Base-by-base conservation (phyloP, 2,113 vertebrate species). In the Poecile atricapillus region DNA sequence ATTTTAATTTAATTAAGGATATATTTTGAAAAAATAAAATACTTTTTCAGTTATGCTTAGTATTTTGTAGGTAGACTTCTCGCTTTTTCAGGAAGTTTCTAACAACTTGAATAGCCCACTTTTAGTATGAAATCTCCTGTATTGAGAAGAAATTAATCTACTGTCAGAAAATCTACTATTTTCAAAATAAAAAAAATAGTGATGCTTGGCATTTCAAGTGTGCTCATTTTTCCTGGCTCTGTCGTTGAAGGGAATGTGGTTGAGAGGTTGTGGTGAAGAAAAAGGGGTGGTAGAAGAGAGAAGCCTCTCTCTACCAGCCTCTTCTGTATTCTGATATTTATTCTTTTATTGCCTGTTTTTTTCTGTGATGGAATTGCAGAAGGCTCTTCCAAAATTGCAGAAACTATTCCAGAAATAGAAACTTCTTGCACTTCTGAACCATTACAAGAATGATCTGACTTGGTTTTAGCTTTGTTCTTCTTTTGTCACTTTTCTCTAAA, bases 211-310 rank as follows among this genome's bases (percentile, higher is more conserved):
- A 91, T 96, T 97, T 95, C 90, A 96, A 87, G 86, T 90, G 52
- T 93, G 83, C 92, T 97, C 35, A 68, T 97, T 97, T 96, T 98
- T 84, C 76, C 53, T 94, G 82, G 52, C 77, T 95, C 89, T 95
- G 27, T 90, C 73, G 27, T 87, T 96, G 92, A 87, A 97, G 74
- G 96, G 91, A 96, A 90, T 89, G 87, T 89, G 70, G 17, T 87
- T 87, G 73, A 83, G 87, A 83, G 49, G 24, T 27, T 65, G 74
- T 5, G 2, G 30, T 77, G 71, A 87, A 85, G 55, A 58, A 92
- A 73, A 83, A 83, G 5, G 13, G 5, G 6, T 2, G 0, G 10
- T 47, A 43, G 60, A 55, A 90, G 69, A 90, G 69, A 95, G 44
- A 58, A 55, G 46, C 25, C 9, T 69, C 24, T 71, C 16, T 83